Percentiles rank a stretch among this genome's conserved stretches.
phyloP scores from a whole-genome alignment of 2,888 invertebrate genomes.

The Brenthis hecate region DNA sequence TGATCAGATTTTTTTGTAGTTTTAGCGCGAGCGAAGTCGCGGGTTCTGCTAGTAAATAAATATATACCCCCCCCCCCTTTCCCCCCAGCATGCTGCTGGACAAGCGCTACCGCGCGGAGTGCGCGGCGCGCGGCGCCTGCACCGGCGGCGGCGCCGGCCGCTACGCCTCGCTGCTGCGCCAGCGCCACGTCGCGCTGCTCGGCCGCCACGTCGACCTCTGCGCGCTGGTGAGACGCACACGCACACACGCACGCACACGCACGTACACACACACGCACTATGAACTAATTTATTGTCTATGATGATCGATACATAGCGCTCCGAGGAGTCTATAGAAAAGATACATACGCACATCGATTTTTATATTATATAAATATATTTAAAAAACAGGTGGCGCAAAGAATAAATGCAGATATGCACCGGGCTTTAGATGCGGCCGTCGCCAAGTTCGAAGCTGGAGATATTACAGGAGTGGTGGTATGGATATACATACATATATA shows the following conservation, averaged over 20 bases:
- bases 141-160: slow-evolving; percentile 94
- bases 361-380: background rate
- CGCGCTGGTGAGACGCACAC: slow-evolving; percentile 55
- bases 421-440: slow-evolving; percentile 96
- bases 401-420: slow-evolving; percentile 98
- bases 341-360: background rate
- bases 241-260: too few relatives aligned
- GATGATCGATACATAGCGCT: too few relatives aligned
- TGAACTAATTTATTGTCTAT: too few relatives aligned
- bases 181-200: slow-evolving; percentile 96
- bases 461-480: slow-evolving; percentile 97
- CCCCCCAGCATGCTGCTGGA: slow-evolving; percentile 91
- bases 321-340: too few relatives aligned
- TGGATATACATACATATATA: slow-evolving; percentile 48
- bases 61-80: too few relatives aligned
- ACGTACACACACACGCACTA: background rate
- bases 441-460: slow-evolving; percentile 97
- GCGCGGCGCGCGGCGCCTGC: slow-evolving; percentile 93
- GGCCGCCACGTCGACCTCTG: slow-evolving; percentile 96
- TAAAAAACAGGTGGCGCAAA: slow-evolving; percentile 86
- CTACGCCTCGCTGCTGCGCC: slow-evolving; percentile 96
- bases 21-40: too few relatives aligned
- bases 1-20: too few relatives aligned
- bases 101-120: slow-evolving; percentile 98
- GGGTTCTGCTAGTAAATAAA: too few relatives aligned